Evolutionary conservation across 2,113 vertebrate species (phyloP).

Genomic region (Notiomystis cincta): DNA sequence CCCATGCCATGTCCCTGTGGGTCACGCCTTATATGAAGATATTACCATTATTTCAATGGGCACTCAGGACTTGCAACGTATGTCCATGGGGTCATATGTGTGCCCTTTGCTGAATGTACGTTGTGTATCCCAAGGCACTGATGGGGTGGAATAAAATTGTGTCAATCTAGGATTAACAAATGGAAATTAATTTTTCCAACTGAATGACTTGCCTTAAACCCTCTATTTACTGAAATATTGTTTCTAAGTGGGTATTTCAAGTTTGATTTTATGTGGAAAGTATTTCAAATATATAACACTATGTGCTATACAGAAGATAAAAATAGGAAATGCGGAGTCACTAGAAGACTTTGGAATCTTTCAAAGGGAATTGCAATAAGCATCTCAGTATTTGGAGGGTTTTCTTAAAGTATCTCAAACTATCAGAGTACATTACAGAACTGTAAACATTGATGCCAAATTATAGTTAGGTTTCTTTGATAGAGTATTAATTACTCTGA

Average conservation of each 20-base stretch:
- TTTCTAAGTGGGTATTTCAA: conserved; percentile 61
- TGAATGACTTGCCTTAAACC: conserved; percentile 95
- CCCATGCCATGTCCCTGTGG: conserved; percentile 72
- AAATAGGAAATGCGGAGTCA: not conserved
- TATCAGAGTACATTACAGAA: not conserved
- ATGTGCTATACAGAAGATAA: not conserved
- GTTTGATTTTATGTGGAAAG: conserved; percentile 21
- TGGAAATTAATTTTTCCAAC: conserved; percentile 61
- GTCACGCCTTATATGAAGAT: conserved; percentile 73
- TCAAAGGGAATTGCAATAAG: conserved; percentile 71
- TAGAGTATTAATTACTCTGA: conserved; percentile 8
- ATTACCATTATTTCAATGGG: conserved; percentile 67
- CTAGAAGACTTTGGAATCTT: conserved; percentile 15
- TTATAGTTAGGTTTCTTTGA: conserved; percentile 23
- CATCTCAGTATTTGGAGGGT: conserved; percentile 74
- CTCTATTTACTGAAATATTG: conserved; percentile 80
- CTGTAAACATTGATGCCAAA: conserved; percentile 54
- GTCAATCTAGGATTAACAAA: conserved; percentile 52
- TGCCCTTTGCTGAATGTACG: conserved; percentile 72
- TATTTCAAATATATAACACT: not conserved
- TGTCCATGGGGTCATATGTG: conserved; percentile 59
- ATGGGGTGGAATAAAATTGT: conserved; percentile 44
- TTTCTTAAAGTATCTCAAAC: conserved; percentile 60
- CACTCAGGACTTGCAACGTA: conserved; percentile 72
- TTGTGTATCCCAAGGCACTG: conserved; percentile 68